Conservation (phyloP, 2,797 vertebrate genomes). For the Sciurus vulgaris region DNA sequence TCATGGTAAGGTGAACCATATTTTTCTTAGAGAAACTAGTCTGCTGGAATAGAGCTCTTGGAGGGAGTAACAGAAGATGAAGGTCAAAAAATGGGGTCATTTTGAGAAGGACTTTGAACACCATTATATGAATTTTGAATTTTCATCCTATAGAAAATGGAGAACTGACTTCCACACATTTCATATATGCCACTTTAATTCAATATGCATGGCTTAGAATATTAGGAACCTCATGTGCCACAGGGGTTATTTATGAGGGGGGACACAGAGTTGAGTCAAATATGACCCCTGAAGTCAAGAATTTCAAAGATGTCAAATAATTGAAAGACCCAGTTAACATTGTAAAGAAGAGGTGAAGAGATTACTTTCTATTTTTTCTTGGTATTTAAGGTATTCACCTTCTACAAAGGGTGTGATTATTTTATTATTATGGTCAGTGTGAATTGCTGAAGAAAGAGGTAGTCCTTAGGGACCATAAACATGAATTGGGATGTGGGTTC, state of each 20-base stretch:
- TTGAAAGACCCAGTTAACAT: neutral
- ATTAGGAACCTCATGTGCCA: neutral
- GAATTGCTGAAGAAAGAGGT: neutral
- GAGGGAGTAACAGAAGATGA: neutral
- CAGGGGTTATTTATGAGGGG: neutral
- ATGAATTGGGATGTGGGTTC: neutral
- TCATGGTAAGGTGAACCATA: neutral
- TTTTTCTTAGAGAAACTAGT: neutral
- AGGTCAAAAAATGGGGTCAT: neutral
- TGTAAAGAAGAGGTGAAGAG: constrained; percentile 8
- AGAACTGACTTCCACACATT: neutral
- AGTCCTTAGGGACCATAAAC: neutral
- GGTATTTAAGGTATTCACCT: neutral
- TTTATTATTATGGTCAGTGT: neutral
- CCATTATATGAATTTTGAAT: neutral
- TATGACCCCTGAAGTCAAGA: neutral
- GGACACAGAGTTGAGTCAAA: neutral
- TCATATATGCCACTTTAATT: neutral
- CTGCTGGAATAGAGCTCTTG: neutral
- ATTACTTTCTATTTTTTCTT: neutral
- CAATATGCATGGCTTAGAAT: neutral
- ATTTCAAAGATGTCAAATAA: neutral
- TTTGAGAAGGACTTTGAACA: neutral
- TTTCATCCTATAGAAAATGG: neutral
- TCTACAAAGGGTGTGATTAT: neutral